phyloP scores from a whole-genome alignment of 1,140 invertebrate species.

The Nephila pilipes region DNA sequence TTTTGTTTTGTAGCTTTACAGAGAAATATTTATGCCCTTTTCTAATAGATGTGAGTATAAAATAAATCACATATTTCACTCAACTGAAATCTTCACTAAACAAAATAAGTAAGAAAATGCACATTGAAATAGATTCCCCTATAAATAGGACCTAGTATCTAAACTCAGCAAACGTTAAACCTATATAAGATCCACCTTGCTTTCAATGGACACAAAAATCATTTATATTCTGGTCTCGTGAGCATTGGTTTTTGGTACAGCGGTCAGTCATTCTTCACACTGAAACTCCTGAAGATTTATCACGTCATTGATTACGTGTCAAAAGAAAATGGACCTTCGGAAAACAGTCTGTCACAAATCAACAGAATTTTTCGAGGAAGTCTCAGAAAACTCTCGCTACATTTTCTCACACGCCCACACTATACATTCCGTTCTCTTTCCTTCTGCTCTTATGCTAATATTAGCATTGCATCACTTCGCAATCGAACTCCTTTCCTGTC shows the following conservation, averaged over 20 bases:
- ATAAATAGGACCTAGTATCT: background rate
- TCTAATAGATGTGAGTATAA: background rate
- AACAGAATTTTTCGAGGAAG: background rate
- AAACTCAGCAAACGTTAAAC: background rate
- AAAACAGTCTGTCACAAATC: constrained; percentile 19
- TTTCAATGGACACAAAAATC: background rate
- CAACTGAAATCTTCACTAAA: background rate
- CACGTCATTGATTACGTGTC: constrained; percentile 33
- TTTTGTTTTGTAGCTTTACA: background rate
- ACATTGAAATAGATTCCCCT: background rate
- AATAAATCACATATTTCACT: background rate
- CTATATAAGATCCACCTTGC: background rate
- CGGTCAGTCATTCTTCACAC: constrained; percentile 34
- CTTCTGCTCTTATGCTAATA: background rate
- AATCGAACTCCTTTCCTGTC: constrained; percentile 4
- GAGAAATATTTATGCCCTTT: background rate
- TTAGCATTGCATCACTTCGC: constrained; percentile 6
- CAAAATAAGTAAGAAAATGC: background rate
- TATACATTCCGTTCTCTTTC: background rate
- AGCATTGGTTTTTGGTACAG: background rate
- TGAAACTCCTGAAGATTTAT: constrained; percentile 26
- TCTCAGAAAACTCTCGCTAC: background rate
- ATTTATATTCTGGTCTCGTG: constrained; percentile 45
- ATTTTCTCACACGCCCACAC: background rate
- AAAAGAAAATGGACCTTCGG: constrained; percentile 15